Conservation (phyloP, 2,113 vertebrate species). For the Tricholaema leucomelas region DNA sequence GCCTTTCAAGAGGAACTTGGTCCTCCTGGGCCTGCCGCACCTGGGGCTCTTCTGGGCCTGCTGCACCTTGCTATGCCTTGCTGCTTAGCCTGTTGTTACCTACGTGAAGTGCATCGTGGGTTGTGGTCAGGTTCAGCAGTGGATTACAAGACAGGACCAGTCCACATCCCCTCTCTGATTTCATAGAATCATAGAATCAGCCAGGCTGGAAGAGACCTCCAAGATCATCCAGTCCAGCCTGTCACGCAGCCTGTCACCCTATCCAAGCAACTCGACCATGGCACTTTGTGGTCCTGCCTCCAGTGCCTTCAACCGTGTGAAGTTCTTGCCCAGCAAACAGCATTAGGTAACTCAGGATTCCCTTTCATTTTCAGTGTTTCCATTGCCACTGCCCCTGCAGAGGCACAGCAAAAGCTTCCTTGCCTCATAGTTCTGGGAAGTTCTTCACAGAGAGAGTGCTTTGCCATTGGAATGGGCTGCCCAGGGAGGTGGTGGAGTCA, state of each 20-base stretch:
- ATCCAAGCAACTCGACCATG: too few species aligned
- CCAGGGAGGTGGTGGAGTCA: too few species aligned
- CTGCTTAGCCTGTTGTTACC: background rate
- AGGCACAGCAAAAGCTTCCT: background rate
- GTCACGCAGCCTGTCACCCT: too few species aligned
- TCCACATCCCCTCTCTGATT: too few species aligned
- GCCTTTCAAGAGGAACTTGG: background rate
- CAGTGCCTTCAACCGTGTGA: rapidly evolving
- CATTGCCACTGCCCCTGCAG: background rate
- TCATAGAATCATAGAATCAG: too few species aligned
- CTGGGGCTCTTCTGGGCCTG: too few species aligned
- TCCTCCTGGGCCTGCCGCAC: background rate
- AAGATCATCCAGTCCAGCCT: too few species aligned
- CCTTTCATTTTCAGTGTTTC: background rate
- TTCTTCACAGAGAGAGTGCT: too few species aligned
- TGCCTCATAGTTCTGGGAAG: background rate
- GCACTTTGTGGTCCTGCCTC: background rate
- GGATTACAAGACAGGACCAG: background rate
- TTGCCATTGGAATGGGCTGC: too few species aligned
- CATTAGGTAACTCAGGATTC: rapidly evolving
- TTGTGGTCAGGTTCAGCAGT: background rate
- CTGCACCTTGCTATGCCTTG: background rate
- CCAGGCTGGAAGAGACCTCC: too few species aligned
- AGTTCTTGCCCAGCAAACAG: background rate
- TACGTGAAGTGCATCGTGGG: background rate